A percentile compares a stretch with the other conserved stretches of the same genome.
Conservation (phyloP, 2,113 vertebrate genomes). For the Sterna hirundo region DNA sequence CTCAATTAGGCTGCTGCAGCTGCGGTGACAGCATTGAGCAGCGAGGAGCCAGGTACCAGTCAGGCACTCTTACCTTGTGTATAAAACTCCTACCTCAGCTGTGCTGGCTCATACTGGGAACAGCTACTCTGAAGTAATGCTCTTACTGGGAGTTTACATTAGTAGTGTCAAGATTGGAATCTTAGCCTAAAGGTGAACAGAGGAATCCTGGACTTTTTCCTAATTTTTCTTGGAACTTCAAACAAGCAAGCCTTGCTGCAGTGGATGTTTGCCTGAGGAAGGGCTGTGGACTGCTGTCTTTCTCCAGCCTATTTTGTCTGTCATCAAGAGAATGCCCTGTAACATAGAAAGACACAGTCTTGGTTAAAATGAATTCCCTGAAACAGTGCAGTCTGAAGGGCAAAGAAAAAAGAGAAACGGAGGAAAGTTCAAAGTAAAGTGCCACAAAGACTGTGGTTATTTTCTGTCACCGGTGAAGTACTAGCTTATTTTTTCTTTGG, state of each 20-base stretch:
- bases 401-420: neutral
- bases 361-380: neutral
- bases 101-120: neutral
- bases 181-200: neutral
- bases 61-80: neutral
- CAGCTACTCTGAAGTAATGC: neutral
- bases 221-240: neutral
- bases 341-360: neutral
- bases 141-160: neutral
- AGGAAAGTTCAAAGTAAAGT: neutral
- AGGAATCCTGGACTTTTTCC: neutral
- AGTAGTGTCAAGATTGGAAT: fast-evolving
- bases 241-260: neutral
- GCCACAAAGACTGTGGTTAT: neutral
- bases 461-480: neutral
- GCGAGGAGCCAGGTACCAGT: neutral
- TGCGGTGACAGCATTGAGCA: neutral
- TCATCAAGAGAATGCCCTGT: neutral
- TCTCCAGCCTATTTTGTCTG: neutral
- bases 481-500: neutral
- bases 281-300: neutral
- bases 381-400: neutral
- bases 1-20: neutral
- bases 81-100: neutral
- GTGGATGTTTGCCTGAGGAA: neutral